Evolutionary conservation across 2,113 vertebrate genomes (phyloP), one percentile per base, ranked within the genome.

Genomic region (Microcebus ravelobensis): DNA sequence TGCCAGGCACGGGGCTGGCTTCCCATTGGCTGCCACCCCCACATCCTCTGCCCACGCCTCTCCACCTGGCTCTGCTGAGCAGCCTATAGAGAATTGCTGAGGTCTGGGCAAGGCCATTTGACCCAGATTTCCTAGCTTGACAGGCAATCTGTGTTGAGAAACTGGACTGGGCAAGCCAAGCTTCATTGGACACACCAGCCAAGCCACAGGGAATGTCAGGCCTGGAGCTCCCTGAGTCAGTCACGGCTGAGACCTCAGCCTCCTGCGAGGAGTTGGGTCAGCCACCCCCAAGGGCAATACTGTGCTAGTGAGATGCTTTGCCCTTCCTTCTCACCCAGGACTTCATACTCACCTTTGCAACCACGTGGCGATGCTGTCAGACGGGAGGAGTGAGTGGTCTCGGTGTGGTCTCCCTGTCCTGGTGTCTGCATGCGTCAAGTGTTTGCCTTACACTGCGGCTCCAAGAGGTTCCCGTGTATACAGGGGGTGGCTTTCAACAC

Each of bases 41-140:
- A 25, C 1, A 20, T 61, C 45, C 17, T 71, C 34, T 13, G 11
- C 25, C 57, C 27, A 20, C 0, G 31, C 3, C 36, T 73, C 67
- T 68, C 87, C 18, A 12, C 39, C 15, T 84, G 12, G 21, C n/a
- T 55, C 63, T 36, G 79, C 39, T 65, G 8, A 14, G 74, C 45
- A 87, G 31, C n/a, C 61, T 59, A 73, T 80, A 84, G 45, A 81
- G 81, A 59, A 87, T 18, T 92, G 52, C 57, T 57, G 59, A 90
- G 63, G 63, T 82, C 91, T 91, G 73, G 65, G 74, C 74, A 80
- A 94, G 65, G 76, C 84, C 70, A 89, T 87, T 81, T 85, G 63
- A 95, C 88, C 93, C 76, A 84, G 74, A 94, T 96, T 92, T 93
- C 83, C 63, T 91, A 20, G 65, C 63, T 81, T 87, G 76, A 91